phyloP scores from a whole-genome alignment of 92 coral and sea anemone genomes.

The Phenganax subtilis region DNA sequence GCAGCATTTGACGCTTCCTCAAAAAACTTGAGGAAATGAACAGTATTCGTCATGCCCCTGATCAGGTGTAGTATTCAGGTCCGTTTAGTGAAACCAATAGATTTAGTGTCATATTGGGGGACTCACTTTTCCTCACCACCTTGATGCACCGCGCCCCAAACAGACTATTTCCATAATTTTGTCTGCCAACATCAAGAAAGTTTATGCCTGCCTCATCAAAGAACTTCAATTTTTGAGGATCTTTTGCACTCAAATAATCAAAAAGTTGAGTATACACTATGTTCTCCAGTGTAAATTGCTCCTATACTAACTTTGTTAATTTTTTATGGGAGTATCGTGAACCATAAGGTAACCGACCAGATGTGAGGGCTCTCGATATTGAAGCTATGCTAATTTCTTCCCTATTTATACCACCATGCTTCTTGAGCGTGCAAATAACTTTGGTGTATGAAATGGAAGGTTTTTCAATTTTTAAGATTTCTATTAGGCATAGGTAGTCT shows the following conservation, averaged over 20 bases:
- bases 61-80: slow-evolving; percentile 28
- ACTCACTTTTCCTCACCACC: slow-evolving; percentile 35
- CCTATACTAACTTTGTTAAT: neutral
- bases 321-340: slow-evolving; percentile 3
- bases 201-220: slow-evolving; percentile 15
- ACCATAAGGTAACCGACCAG: slow-evolving; percentile 13
- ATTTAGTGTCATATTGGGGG: slow-evolving; percentile 36
- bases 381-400: slow-evolving; percentile 2
- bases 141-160: slow-evolving; percentile 34
- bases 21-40: slow-evolving; percentile 34
- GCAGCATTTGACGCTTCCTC: slow-evolving; percentile 22
- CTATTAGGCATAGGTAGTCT: slow-evolving; percentile 19
- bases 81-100: slow-evolving; percentile 32
- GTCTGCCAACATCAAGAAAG: neutral
- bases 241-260: slow-evolving; percentile 6
- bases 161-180: slow-evolving; percentile 16
- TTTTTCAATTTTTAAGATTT: slow-evolving; percentile 14
- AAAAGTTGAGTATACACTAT: slow-evolving; percentile 5
- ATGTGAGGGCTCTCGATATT: neutral
- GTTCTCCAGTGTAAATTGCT: slow-evolving; percentile 15
- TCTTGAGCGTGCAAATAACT: neutral
- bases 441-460: neutral
- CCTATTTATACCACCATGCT: slow-evolving; percentile 10
- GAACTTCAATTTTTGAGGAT: slow-evolving; percentile 17
- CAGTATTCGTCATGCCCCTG: slow-evolving; percentile 36